Conservation (phyloP, 2,797 vertebrate genomes). For the Perodicticus potto region DNA sequence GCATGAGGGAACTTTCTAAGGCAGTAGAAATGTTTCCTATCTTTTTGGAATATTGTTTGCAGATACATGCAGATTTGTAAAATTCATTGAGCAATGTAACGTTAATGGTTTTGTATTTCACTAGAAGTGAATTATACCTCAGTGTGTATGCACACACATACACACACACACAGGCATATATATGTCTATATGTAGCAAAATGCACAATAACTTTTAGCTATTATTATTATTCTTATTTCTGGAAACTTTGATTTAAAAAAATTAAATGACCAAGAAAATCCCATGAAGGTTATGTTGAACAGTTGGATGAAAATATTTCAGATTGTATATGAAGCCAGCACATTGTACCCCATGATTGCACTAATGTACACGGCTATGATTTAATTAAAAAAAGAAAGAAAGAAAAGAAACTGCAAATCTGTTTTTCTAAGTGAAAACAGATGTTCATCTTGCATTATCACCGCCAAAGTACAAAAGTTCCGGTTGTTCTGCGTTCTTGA, state of each 20-base stretch:
- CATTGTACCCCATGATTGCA: no score
- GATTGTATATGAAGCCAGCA: no score
- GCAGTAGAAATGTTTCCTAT: background rate
- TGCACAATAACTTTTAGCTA: background rate
- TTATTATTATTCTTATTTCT: background rate
- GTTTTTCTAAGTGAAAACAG: background rate
- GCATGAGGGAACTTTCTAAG: background rate
- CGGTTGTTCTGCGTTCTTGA: background rate
- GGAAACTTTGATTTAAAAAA: background rate
- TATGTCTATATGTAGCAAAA: background rate
- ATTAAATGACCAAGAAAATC: no score
- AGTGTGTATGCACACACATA: rapidly evolving
- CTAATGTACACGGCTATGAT: no score
- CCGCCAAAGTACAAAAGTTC: background rate
- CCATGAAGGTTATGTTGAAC: no score
- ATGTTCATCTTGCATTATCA: background rate
- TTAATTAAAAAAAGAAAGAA: no score
- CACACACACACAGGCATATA: background rate
- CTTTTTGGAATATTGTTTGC: background rate
- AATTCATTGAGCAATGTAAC: background rate
- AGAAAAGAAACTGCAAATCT: no score
- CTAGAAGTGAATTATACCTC: background rate
- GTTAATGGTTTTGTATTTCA: background rate
- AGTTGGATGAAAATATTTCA: no score
- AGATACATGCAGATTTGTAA: background rate